phyloP scores from a whole-genome alignment of 2,888 invertebrate species.

The Macrophya alboannulata region DNA sequence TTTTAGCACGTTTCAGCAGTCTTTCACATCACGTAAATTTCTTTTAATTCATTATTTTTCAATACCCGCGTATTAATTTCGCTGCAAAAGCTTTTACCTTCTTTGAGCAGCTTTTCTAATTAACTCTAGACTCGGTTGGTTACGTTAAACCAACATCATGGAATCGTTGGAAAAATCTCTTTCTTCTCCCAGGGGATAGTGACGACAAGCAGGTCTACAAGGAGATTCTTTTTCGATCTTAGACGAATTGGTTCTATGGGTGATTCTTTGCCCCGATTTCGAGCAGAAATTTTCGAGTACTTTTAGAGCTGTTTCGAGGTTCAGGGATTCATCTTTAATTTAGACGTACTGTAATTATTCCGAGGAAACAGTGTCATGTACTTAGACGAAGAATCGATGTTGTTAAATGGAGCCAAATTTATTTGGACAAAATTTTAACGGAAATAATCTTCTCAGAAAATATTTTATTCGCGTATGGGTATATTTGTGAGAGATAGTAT shows the following conservation, averaged over 20 bases:
- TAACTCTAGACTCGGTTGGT: no score
- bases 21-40: neutral
- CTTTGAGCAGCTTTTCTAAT: neutral
- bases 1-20: neutral
- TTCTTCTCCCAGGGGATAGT: no score
- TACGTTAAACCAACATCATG: no score
- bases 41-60: neutral
- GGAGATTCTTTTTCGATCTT: neutral
- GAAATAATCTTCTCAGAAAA: neutral
- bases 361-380: neutral
- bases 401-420: neutral
- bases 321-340: neutral
- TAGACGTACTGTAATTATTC: neutral
- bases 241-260: neutral
- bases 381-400: neutral
- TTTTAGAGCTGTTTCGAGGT: neutral
- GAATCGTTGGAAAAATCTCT: neutral
- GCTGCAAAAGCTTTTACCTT: neutral
- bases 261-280: neutral
- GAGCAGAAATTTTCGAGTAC: neutral
- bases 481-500: neutral
- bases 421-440: neutral
- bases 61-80: neutral
- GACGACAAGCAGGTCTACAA: neutral
- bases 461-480: neutral